These are phyloP conservation scores for Pterostichus madidus DNA, from an alignment of 2,888 invertebrate genomes.

Conservation along the genomic window DNA sequence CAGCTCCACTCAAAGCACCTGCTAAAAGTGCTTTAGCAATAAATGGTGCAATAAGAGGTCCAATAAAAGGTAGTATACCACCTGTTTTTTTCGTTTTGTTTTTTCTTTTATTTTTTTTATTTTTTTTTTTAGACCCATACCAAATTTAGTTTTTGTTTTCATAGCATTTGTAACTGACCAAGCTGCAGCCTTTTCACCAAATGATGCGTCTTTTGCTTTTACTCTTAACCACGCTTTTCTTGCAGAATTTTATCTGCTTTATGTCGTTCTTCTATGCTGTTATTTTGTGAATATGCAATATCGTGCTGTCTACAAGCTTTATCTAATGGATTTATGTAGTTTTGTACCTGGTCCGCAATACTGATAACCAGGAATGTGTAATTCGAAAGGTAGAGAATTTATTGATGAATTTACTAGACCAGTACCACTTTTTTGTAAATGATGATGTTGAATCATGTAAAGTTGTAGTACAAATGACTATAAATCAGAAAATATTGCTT, in stretches of 20 bases:
- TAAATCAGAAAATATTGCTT: conserved; percentile 69
- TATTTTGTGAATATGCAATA: conserved; percentile 69
- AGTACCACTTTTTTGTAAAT: background rate
- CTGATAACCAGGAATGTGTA: conserved; percentile 64
- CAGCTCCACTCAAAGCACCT: conserved; percentile 72
- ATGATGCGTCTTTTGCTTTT: conserved; percentile 68
- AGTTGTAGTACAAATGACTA: too few species aligned
- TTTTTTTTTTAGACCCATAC: conserved; percentile 57
- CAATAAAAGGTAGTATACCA: conserved; percentile 70
- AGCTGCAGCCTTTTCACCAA: conserved; percentile 70
- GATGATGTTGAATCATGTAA: too few species aligned
- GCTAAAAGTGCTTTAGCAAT: conserved; percentile 71
- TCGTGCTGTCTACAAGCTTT: conserved; percentile 70
- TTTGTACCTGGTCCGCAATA: conserved; percentile 67
- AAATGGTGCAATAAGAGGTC: conserved; percentile 66
- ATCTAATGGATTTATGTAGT: conserved; percentile 70
- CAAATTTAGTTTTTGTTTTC: conserved; percentile 70
- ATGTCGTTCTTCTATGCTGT: conserved; percentile 67
- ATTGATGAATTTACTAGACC: conserved; percentile 55
- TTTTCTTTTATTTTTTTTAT: too few species aligned
- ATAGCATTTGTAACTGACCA: conserved; percentile 69
- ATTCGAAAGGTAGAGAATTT: conserved; percentile 56
- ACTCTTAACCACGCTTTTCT: conserved; percentile 70
- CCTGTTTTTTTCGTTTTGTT: conserved; percentile 53
- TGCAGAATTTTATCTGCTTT: conserved; percentile 71